Base-by-base conservation (phyloP, 2,113 vertebrate genomes). In the Ciconia maguari region DNA sequence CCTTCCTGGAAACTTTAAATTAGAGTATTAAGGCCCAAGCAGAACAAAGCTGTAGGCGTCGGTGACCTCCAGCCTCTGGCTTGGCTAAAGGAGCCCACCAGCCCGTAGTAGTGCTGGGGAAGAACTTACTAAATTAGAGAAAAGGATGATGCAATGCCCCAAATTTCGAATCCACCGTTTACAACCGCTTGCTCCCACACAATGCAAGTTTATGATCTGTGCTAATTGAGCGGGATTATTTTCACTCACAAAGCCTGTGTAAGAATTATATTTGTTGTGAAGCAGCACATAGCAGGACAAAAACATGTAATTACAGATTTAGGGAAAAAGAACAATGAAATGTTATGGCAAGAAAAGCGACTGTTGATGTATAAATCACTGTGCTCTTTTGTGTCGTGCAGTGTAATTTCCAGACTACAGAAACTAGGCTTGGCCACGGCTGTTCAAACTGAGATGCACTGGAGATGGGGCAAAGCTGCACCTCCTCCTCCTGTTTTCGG, bases 1-100 rank as follows among this genome's bases (percentile, higher is more conserved):
- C 95, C 90, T 97, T 96, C 95, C 93, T 95, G 95, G 82, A 96
- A 97, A 90, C 96, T 97, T 95, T 91, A 90, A 92, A 98, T 97
- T 96, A 96, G 94, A 97, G 97, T 96, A 97, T 82, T 94, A 97
- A 97, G 97, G 96, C 83, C 77, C 10, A 49, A 80, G 9, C 54
- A 83, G 97, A 97, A 97, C 82, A 98, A 97, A 98, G 93, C 89
- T n/a, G 38, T n/a, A 90, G 38, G 66, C 77, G 4, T 84, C 7
- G 0, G 94, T 87, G 94, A 91, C 94, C 87, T 95, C 88, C 94
- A 90, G 15, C 51, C 88, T 88, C 86, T 69, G 90, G 54, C 72
- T 94, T 89, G 75, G 93, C 72, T 15, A 68, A 94, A 89, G 94
- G 58, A 94, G 72, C 55, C 93, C 94, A 96, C 81, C 85, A 94